A percentile compares a stretch with the other conserved stretches of the same genome.
phyloP scores from a whole-genome alignment of 2,797 vertebrate species.

The Loriculus beryllinus region DNA sequence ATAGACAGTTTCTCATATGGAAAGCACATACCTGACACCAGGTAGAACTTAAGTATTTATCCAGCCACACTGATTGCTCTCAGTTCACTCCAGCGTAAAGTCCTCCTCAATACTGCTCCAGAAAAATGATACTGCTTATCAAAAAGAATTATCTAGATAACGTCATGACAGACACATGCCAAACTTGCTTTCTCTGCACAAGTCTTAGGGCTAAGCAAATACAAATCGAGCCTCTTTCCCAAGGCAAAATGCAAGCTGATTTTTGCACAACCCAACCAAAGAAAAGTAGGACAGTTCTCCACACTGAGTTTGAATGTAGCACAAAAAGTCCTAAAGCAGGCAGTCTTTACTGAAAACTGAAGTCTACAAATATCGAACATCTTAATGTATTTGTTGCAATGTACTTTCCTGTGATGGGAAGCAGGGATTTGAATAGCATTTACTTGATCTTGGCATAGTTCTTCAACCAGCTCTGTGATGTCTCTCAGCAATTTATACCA shows the following conservation, averaged over 20 bases:
- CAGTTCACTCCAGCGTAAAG: slow-evolving; percentile 35
- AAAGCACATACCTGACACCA: not conserved
- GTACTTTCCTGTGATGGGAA: not conserved
- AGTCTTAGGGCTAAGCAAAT: slow-evolving; percentile 42
- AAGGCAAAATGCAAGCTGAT: slow-evolving; percentile 35
- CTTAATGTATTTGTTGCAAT: not conserved
- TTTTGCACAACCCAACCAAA: slow-evolving; percentile 26
- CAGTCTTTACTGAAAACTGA: not conserved
- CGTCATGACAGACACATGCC: slow-evolving; percentile 41
- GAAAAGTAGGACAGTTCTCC: slow-evolving; percentile 36
- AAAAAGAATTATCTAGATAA: slow-evolving; percentile 62
- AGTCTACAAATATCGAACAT: not conserved
- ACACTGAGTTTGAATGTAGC: not conserved
- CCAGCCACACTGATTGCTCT: slow-evolving; percentile 10
- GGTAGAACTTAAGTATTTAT: not conserved
- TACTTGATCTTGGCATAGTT: not conserved
- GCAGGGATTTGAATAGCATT: not conserved
- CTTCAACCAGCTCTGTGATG: not conserved
- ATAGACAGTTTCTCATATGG: not conserved
- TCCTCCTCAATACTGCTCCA: slow-evolving; percentile 26
- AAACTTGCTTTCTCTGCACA: slow-evolving; percentile 39
- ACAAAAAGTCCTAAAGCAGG: not conserved
- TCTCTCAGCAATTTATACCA: not conserved
- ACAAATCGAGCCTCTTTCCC: slow-evolving; percentile 41
- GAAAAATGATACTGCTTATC: slow-evolving; percentile 45